Percentiles rank a stretch among this genome's conserved stretches.
These are phyloP conservation scores for Perca fluviatilis DNA, from an alignment of 2,113 vertebrate species.

Conservation along the genomic window DNA sequence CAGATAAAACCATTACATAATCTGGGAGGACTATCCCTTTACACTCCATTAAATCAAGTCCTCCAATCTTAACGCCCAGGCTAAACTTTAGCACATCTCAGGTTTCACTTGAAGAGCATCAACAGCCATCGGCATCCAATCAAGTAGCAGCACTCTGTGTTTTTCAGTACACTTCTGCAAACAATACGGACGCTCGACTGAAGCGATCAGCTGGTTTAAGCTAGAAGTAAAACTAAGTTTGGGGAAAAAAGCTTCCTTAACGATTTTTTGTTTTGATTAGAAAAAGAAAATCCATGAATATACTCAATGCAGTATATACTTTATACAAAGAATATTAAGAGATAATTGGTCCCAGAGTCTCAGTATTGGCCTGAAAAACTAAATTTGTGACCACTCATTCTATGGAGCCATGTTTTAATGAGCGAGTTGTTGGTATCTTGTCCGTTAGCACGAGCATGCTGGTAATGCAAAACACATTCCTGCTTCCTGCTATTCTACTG, in stretches of 20 bases:
- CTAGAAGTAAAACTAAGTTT: background rate
- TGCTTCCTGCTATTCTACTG: background rate
- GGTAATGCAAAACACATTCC: background rate
- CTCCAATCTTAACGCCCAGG: constrained; percentile 45
- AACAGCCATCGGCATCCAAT: constrained; percentile 43
- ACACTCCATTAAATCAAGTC: constrained; percentile 66
- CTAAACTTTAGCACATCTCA: constrained; percentile 61
- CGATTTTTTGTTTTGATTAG: too few species aligned
- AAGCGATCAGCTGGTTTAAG: background rate
- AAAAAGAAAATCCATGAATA: too few species aligned
- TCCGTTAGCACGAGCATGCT: background rate
- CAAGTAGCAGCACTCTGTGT: constrained; percentile 6
- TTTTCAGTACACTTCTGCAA: background rate
- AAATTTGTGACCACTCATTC: background rate
- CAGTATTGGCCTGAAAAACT: too few species aligned
- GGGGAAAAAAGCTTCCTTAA: background rate
- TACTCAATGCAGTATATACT: background rate
- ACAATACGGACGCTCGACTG: background rate
- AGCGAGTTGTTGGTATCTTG: background rate
- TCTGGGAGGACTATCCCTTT: constrained; percentile 66
- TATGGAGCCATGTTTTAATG: background rate
- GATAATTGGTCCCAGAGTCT: too few species aligned
- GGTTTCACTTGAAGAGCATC: constrained; percentile 58
- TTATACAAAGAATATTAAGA: background rate
- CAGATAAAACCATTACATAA: constrained; percentile 74